Evolutionary conservation across 2,797 vertebrate species (phyloP).

Genomic region (Hipposideros larvatus): DNA sequence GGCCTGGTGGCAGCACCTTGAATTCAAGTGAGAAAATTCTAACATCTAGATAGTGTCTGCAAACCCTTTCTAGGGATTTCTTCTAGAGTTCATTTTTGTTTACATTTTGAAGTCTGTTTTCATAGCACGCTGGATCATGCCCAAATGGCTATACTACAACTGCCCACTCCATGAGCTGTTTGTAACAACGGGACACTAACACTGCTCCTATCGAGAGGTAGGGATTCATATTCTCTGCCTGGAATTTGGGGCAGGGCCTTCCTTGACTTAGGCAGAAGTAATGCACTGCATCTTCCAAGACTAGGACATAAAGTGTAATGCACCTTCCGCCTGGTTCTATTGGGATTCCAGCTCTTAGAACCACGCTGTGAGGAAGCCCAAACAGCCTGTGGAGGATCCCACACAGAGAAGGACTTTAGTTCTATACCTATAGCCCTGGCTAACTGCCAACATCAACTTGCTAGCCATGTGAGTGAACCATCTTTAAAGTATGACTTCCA

Average conservation of each 20-base stretch:
- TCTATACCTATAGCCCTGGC: neutral
- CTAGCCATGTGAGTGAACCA: neutral
- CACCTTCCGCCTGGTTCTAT: neutral
- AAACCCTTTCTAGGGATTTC: slow-evolving; percentile 7
- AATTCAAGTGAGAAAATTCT: slow-evolving; percentile 46
- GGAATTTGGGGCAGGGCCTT: neutral
- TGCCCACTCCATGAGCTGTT: neutral
- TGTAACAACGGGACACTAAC: neutral
- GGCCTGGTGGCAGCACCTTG: neutral
- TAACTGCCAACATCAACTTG: neutral
- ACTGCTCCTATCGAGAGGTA: accelerated
- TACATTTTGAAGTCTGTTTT: slow-evolving; percentile 29
- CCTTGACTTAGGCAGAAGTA: neutral
- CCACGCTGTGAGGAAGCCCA: slow-evolving; percentile 61
- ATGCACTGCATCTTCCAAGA: neutral
- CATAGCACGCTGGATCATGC: neutral
- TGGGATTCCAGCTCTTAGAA: neutral
- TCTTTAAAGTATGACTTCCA: neutral
- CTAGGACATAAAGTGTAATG: neutral
- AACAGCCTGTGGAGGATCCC: neutral
- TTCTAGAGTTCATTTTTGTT: neutral
- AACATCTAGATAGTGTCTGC: neutral
- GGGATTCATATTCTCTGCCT: neutral
- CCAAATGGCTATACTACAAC: neutral
- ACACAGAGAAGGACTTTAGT: neutral